Conservation (phyloP, 2,797 vertebrate genomes). For the Vespertilio murinus region DNA sequence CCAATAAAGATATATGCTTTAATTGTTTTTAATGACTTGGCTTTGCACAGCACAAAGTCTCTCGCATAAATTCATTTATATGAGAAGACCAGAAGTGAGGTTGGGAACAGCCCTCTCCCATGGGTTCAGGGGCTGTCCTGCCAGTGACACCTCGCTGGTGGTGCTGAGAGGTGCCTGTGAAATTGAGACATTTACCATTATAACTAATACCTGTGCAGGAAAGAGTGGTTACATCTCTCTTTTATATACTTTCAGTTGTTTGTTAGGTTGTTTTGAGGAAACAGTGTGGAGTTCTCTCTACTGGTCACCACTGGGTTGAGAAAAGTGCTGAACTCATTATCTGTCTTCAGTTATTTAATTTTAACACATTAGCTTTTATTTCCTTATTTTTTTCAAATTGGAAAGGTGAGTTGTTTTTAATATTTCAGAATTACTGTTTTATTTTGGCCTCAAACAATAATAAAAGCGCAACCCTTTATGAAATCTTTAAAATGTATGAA, state of each 20-base stretch:
- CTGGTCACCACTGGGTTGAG: not conserved
- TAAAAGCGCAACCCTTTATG: not conserved
- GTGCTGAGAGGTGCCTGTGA: too few species aligned
- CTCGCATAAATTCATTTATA: too few species aligned
- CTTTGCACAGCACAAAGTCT: too few species aligned
- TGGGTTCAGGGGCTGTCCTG: too few species aligned
- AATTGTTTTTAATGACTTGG: too few species aligned
- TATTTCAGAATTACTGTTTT: not conserved
- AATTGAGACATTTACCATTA: too few species aligned
- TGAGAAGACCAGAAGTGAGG: too few species aligned
- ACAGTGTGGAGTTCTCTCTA: not conserved
- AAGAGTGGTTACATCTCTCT: not conserved
- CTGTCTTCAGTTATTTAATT: not conserved
- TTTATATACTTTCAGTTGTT: not conserved
- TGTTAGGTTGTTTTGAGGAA: not conserved
- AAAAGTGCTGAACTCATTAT: not conserved
- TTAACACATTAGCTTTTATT: not conserved
- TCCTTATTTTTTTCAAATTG: not conserved
- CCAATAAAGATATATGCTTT: too few species aligned
- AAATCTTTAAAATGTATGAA: not conserved
- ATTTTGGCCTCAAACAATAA: not conserved
- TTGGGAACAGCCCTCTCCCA: too few species aligned
- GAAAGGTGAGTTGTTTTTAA: not conserved
- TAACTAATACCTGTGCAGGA: not conserved
- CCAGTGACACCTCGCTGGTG: too few species aligned